phyloP scores from a whole-genome alignment of 64 coral and sea anemone genomes.

The Pocillopora damicornis region DNA sequence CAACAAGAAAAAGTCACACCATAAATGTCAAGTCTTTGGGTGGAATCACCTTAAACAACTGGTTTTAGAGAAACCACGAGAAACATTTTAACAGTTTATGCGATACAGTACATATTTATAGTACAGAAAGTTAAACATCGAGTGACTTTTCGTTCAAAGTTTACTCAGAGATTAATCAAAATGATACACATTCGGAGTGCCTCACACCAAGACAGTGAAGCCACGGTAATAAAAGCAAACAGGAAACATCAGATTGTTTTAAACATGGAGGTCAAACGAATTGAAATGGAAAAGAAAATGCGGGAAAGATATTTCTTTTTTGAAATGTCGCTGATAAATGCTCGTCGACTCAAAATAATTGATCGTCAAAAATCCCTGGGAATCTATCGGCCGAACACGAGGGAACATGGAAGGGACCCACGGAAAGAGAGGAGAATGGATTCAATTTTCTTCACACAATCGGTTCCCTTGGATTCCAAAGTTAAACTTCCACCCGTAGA shows the following conservation, averaged over 20 bases:
- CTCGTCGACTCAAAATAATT: conserved; percentile 26
- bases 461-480: conserved; percentile 55
- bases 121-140: too few relatives aligned
- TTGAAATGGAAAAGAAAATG: conserved; percentile 64
- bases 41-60: not conserved
- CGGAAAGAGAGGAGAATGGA: not conserved
- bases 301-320: conserved; percentile 53
- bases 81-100: not conserved
- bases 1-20: not conserved
- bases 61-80: not conserved
- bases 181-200: conserved; percentile 7
- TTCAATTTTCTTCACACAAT: conserved; percentile 25
- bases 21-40: too few relatives aligned
- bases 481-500: conserved; percentile 44
- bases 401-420: not conserved
- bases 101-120: too few relatives aligned
- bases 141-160: too few relatives aligned
- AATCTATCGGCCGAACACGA: conserved; percentile 40
- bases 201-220: conserved; percentile 17
- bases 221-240: conserved; percentile 47
- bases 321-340: conserved; percentile 36
- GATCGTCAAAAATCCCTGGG: conserved; percentile 52
- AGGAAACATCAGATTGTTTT: conserved; percentile 64
- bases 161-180: not conserved
- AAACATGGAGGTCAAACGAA: conserved; percentile 39